Base-by-base conservation (phyloP, 2,113 vertebrate species). In the Collichthys lucidus region DNA sequence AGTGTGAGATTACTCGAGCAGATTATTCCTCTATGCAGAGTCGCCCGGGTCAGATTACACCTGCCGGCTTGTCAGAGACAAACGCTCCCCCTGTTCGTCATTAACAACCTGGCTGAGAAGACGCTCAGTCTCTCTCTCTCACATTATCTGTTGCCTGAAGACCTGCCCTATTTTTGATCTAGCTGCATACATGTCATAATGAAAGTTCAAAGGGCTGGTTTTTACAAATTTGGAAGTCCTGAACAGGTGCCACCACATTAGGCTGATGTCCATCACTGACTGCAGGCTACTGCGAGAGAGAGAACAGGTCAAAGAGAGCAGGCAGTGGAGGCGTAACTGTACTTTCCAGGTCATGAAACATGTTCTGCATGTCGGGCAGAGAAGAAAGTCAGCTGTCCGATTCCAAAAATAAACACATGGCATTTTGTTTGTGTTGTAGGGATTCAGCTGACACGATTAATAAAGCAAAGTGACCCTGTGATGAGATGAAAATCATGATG, bases 401-500 rank as follows among this genome's bases (percentile, higher is more conserved):
- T 60, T 66, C 12, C 42, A 67, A 42, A 50, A 60, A 50, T 49
- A 26, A 55, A 26, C 6, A 50, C 15, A 3, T 15, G 42, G 74
- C 17, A 31, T 29, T 70, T n/a, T 55, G 40, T 70, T 55, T 31
- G 11, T 31, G 14, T 9, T 46, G 20, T 50, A 22, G 11, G 26
- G 26, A 65, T 57, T 57, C 31, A 57, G 50, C 67, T 57, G 60
- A 64, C 19, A 49, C 2, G 11, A 15, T 53, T 52, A 53, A 67
- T 66, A 61, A 53, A 61, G 46, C 22, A 60, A 40, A 31, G 46
- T 60, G 31, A 52, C 20, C 22, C 29, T 29, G 17, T 59, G 26
- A 64, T 72, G 61, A 35, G 2, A 61, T 52, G 19, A 66, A 57
- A 47, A 44, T 8, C 6, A 19, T 35, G 24, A 79, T 77, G 10